Conservation (phyloP, 2,888 invertebrate species). For the Caenorhabditis macrosperma region DNA sequence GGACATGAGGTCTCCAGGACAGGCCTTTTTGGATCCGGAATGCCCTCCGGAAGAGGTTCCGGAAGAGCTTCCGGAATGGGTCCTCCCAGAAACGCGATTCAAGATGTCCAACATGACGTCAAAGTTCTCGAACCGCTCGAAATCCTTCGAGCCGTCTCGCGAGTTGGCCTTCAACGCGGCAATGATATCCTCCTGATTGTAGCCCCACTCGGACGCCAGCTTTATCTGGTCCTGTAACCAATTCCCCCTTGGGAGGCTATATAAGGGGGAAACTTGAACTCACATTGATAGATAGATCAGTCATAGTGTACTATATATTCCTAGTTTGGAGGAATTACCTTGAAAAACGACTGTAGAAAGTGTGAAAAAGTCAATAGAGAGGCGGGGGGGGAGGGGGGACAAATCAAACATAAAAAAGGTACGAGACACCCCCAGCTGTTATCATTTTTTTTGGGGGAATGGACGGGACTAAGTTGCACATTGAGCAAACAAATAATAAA, state of each 20-base stretch:
- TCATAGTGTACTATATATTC: neutral
- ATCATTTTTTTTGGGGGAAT: too few species aligned
- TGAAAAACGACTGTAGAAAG: constrained; percentile 11
- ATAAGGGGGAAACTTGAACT: neutral
- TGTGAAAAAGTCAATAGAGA: constrained; percentile 18
- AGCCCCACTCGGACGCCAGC: constrained; percentile 59
- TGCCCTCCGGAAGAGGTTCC: too few species aligned
- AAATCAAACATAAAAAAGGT: constrained; percentile 44
- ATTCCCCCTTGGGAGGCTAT: neutral
- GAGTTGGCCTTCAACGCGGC: constrained; percentile 52
- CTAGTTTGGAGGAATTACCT: constrained; percentile 39
- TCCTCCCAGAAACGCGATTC: constrained; percentile 48
- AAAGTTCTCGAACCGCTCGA: constrained; percentile 59
- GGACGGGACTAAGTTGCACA: constrained; percentile 31
- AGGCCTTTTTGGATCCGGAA: constrained; percentile 1
- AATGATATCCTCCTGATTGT: constrained; percentile 56
- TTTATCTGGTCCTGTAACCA: constrained; percentile 51
- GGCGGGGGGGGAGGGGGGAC: neutral
- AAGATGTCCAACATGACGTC: constrained; percentile 65
- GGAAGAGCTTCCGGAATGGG: too few species aligned
- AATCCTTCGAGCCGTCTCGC: constrained; percentile 41
- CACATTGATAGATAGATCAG: constrained; percentile 37
- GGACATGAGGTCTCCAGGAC: constrained; percentile 50
- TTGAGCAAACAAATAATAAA: constrained; percentile 52
- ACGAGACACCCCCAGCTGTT: constrained; percentile 38